Evolutionary conservation across 2,888 invertebrate genomes (phyloP).

Genomic region (Orgyia antiqua): DNA sequence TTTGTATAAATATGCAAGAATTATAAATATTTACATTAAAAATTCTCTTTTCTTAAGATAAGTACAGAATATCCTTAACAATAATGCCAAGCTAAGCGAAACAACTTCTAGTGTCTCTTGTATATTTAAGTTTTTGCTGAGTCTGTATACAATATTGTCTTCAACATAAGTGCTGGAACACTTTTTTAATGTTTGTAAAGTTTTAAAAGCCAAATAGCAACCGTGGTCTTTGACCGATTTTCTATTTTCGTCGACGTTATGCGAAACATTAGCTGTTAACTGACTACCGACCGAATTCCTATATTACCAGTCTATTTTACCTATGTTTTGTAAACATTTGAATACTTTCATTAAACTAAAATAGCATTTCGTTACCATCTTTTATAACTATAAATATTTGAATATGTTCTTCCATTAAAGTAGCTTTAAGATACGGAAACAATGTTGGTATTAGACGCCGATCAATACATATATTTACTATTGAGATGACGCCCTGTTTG

Average conservation of each 20-base stretch:
- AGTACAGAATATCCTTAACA: constrained; percentile 13
- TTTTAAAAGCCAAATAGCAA: constrained; percentile 19
- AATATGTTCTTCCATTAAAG: no score
- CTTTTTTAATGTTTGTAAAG: constrained; percentile 8
- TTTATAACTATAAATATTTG: no score
- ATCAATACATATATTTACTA: no score
- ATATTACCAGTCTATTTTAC: constrained; percentile 10
- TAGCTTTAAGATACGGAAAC: no score
- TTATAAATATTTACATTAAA: constrained; percentile 5
- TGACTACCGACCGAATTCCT: constrained; percentile 21
- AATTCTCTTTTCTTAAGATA: constrained; percentile 2
- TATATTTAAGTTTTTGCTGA: constrained; percentile 15
- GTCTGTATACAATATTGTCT: constrained; percentile 12
- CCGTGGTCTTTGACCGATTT: constrained; percentile 43
- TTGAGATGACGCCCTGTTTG: no score
- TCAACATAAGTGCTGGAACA: constrained; percentile 18
- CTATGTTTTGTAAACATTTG: constrained; percentile 17
- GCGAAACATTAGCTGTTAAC: constrained; percentile 22
- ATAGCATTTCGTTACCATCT: constrained; percentile 1
- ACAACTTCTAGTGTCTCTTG: not conserved
- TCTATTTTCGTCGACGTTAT: constrained; percentile 32
- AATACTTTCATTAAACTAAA: constrained; percentile 8
- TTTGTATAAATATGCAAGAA: constrained; percentile 1
- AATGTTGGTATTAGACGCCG: no score
- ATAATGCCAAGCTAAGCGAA: not conserved